Evolutionary conservation across 30 jellyfish, hydroid and myxozoan species (phyloP), one percentile per base, ranked within the genome.

Genomic region (Cassiopea andromeda): DNA sequence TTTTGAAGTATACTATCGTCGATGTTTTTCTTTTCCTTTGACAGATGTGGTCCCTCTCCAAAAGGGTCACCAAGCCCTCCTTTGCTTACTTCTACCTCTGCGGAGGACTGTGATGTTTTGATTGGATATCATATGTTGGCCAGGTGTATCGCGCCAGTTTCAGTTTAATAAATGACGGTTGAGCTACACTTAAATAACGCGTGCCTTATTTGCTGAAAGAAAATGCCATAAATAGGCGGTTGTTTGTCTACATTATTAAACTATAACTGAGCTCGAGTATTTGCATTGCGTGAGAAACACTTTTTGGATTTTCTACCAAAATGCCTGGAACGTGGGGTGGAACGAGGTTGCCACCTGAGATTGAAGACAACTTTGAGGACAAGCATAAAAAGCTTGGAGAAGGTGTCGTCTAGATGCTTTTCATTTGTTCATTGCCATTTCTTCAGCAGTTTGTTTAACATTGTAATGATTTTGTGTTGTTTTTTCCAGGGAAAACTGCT

Each of bases 371-470:
- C 48, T 94, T 84, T 69, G 97, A 83, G 50, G 96, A 94, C 82
- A 79, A 85, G 78, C 70, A 86, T 80, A 93, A 83, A 73, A 90
- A 90, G 61, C 94, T 94, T 44, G 98, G 98, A 9, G 98, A 94
- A 94, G 98, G 98, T 94, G 78, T 18, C 49, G 15, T 27, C 38
- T 27, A 27, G 38, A 27, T 27, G 0, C 38, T 27, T 27, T 27
- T 27, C 38, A 27, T 27, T 27, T 27, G 38, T 27, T 27, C 38
- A 27, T 27, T 27, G 0, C 38, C 38, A 27, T 27, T 27, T 27
- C 38, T 27, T 27, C 38, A 27, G 38, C 38, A 27, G 38, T 27
- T 27, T 27, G 38, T 27, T 27, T 27, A 27, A 27, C 38, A 27
- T 27, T 27, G 38, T 27, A 27, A 27, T 27, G 38, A 27, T 27